These are phyloP conservation scores for Oryctes rhinoceros DNA, from an alignment of 1,140 invertebrate genomes.

Conservation along the genomic window DNA sequence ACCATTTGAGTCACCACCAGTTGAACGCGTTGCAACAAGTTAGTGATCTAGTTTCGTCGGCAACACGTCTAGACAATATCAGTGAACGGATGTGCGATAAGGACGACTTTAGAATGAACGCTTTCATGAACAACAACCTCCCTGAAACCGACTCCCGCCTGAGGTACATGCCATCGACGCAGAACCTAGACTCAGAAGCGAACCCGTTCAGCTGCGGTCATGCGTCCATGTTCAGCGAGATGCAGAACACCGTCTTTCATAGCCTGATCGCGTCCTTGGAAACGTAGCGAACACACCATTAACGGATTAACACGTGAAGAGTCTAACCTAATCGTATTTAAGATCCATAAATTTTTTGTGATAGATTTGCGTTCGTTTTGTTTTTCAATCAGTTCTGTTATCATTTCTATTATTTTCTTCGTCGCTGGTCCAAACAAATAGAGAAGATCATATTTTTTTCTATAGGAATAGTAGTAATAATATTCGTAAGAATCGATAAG, in stretches of 20 bases:
- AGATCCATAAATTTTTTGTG: slow-evolving; percentile 31
- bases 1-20: not conserved
- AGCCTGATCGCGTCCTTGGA: slow-evolving; percentile 68
- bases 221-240: slow-evolving; percentile 67
- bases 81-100: slow-evolving; percentile 3
- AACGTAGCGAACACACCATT: slow-evolving; percentile 60
- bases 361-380: slow-evolving; percentile 26
- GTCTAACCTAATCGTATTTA: slow-evolving; percentile 16
- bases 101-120: slow-evolving; percentile 48
- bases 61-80: slow-evolving; percentile 2
- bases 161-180: slow-evolving; percentile 45
- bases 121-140: slow-evolving; percentile 54
- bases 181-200: slow-evolving; percentile 51
- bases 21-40: slow-evolving; percentile 24
- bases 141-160: slow-evolving; percentile 49
- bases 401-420: not conserved
- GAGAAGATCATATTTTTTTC: not conserved
- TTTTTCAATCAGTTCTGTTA: slow-evolving; percentile 6
- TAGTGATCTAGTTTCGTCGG: slow-evolving; percentile 34
- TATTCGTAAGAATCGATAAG: not conserved
- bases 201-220: slow-evolving; percentile 66
- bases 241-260: slow-evolving; percentile 69
- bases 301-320: slow-evolving; percentile 1
- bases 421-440: not conserved
- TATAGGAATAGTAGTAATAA: not conserved